Evolutionary conservation across 1,140 invertebrate species (phyloP).

Genomic region (Hydropsyche tenuis): DNA sequence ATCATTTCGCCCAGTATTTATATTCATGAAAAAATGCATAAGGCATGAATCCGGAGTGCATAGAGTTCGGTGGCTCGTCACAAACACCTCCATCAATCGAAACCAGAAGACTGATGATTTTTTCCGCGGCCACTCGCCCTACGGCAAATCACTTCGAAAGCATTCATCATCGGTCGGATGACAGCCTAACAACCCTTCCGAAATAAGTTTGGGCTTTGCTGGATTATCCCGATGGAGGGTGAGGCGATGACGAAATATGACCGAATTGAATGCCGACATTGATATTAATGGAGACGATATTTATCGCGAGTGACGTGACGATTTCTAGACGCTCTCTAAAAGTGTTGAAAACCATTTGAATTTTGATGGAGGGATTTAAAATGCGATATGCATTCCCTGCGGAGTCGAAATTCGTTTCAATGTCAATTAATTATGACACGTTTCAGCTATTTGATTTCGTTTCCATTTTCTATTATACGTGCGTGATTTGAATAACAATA

Average conservation of each 20-base stretch:
- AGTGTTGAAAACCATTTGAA: too few species aligned
- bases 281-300: slow-evolving; percentile 47
- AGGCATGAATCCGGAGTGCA: too few species aligned
- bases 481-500: too few species aligned
- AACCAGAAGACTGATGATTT: slow-evolving; percentile 9
- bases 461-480: too few species aligned
- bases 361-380: too few species aligned
- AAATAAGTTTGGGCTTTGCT: slow-evolving; percentile 10
- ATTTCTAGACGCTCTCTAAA: slow-evolving; percentile 19
- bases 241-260: slow-evolving; percentile 36
- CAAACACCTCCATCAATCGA: background rate
- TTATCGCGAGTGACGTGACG: slow-evolving; percentile 45
- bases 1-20: too few species aligned
- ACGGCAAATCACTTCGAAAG: slow-evolving; percentile 11
- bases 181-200: slow-evolving; percentile 13
- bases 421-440: too few species aligned
- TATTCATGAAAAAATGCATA: too few species aligned
- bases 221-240: background rate
- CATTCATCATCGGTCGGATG: slow-evolving; percentile 16
- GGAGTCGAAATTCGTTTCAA: too few species aligned
- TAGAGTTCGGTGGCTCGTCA: too few species aligned
- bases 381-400: too few species aligned
- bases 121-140: background rate
- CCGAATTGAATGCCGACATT: slow-evolving; percentile 39
- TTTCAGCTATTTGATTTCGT: too few species aligned